Conservation (phyloP, 2,113 vertebrate species). For the Ifrita kowaldi region DNA sequence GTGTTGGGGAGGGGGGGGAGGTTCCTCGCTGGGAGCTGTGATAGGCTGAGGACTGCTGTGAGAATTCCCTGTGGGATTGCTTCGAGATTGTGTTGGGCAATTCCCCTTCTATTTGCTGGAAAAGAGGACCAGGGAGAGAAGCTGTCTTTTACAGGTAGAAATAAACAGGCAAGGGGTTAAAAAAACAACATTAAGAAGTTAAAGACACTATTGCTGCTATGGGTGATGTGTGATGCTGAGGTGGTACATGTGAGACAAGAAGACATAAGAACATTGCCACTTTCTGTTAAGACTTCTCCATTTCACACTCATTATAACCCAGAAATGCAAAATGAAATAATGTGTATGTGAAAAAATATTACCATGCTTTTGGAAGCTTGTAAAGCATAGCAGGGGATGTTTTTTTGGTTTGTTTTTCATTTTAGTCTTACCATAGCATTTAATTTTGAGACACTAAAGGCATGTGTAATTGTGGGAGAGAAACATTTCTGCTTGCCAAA, state of each 20-base stretch:
- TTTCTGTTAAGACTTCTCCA: background rate
- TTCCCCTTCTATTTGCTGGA: background rate
- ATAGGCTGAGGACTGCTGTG: background rate
- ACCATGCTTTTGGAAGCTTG: background rate
- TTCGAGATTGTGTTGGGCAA: background rate
- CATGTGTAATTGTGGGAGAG: background rate
- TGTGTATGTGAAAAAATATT: background rate
- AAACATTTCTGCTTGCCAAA: background rate
- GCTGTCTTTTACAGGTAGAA: background rate
- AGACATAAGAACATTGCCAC: rapidly evolving
- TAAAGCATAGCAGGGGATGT: background rate
- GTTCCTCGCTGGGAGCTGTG: background rate
- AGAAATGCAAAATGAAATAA: background rate
- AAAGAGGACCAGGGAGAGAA: background rate
- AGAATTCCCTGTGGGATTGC: background rate
- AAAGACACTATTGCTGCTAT: background rate
- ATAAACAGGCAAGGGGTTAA: background rate
- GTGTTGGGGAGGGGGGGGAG: rapidly evolving
- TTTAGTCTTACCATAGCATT: background rate
- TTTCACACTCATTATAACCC: background rate
- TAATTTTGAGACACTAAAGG: background rate
- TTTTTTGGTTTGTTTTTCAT: background rate
- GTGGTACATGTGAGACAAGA: background rate
- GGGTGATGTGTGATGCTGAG: background rate
- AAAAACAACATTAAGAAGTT: background rate